Conservation (phyloP, 2,797 vertebrate species). For the Siniperca obscura region DNA sequence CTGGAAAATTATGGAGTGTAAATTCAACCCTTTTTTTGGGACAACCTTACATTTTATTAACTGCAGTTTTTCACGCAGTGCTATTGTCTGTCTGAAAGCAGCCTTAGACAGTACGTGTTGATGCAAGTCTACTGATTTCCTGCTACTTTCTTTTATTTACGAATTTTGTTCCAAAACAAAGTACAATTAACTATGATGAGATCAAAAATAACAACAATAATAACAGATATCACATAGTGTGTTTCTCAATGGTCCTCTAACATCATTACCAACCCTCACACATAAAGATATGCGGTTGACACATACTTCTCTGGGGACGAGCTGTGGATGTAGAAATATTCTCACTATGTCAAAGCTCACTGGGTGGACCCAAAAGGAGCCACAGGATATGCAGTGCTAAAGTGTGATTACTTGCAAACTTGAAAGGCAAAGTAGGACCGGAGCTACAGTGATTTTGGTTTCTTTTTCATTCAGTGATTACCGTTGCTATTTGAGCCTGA, state of each 20-base stretch:
- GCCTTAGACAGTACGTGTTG: neutral
- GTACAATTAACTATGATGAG: neutral
- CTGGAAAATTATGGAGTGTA: neutral
- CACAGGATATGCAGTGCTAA: neutral
- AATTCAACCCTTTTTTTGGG: neutral
- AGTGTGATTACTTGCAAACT: neutral
- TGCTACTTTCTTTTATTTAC: neutral
- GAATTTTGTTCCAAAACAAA: slow-evolving; percentile 3
- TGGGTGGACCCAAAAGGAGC: neutral
- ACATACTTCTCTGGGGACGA: neutral
- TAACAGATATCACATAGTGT: neutral
- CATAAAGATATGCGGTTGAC: slow-evolving; percentile 8
- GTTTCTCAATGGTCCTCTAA: neutral
- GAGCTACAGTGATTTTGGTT: neutral
- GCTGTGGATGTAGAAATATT: neutral
- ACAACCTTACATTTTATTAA: neutral
- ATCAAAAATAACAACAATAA: slow-evolving; percentile 1
- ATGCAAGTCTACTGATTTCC: neutral
- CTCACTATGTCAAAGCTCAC: neutral
- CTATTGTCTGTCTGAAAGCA: neutral
- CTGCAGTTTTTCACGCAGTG: neutral
- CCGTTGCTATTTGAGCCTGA: slow-evolving; percentile 17
- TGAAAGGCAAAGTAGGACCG: neutral
- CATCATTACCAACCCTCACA: neutral
- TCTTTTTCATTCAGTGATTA: neutral